Base-by-base conservation (phyloP, 2,797 vertebrate genomes). In the Epinephelus awoara region DNA sequence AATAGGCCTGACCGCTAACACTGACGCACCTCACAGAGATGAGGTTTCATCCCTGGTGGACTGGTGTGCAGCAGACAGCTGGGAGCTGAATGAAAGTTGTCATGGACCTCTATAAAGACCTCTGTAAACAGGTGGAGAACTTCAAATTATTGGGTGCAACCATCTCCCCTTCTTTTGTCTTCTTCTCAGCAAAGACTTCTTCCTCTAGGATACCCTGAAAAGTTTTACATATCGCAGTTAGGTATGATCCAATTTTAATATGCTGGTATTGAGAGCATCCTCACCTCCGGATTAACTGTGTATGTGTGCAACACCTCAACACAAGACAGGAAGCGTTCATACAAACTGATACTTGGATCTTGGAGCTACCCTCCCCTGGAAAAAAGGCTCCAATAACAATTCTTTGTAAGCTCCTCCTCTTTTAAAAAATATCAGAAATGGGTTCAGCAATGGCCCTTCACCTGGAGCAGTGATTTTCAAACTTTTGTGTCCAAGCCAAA, bases 121-220 rank as follows among this genome's bases (percentile, higher is more conserved):
- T 14, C 38, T 34, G 7, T 34, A 34, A 52, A 50, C 61, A 76
- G 40, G 64, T 61, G 58, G 14, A 58, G 11, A 73, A 51, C 17
- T 4, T 40, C 25, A 23, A 3, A 55, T 27, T 29, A 38, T 51
- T 77, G 25, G 27, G 19, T 75, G 15, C 25, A 29, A 64, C 3
- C 34, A 13, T 57, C 12, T 52, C 17, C 19, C 49, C 34, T 38
- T 19, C 17, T 50, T 34, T 19, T 38, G 52, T 55, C 51, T 44
- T 55, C 51, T 55, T 67, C 8, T 25, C 47, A 52, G 64, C 49
- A 47, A 29, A 29, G 1, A 29, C 27, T 52, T 25, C 21, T 50
- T 2, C 49, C 57, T 50, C 49, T 2, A 56, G 12, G 15, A 59
- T 46, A 67, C 4, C 27, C 46, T 3, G 34, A 47, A 38, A 40